Percentiles rank a stretch among this genome's conserved stretches.
Conservation (phyloP, 1,140 invertebrate species). For the Pogonomyrmex barbatus region DNA sequence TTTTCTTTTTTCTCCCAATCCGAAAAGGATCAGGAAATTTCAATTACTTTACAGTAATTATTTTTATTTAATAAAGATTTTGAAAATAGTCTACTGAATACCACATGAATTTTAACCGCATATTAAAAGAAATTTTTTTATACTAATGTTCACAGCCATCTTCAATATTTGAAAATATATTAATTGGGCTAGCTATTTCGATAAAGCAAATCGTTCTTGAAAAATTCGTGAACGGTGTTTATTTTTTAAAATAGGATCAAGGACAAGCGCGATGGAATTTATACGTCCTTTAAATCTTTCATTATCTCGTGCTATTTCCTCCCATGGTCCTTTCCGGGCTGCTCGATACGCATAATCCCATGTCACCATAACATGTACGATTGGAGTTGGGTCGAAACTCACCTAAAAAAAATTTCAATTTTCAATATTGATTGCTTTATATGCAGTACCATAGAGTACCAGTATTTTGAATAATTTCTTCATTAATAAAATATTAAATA, state of each 20-base stretch:
- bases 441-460: neutral
- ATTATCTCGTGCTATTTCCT: conserved; percentile 87
- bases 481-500: too few relatives aligned
- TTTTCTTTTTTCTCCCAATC: neutral
- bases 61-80: conserved; percentile 2
- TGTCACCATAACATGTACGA: conserved; percentile 87
- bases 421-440: neutral
- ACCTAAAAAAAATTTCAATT: conserved; percentile 86
- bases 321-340: conserved; percentile 89
- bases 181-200: conserved; percentile 39
- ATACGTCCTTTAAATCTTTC: conserved; percentile 87
- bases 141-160: conserved; percentile 63
- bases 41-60: neutral
- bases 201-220: conserved; percentile 84
- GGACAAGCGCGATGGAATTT: conserved; percentile 79
- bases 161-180: conserved; percentile 54
- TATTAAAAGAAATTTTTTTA: neutral
- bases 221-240: conserved; percentile 87
- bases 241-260: conserved; percentile 85
- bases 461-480: too few relatives aligned
- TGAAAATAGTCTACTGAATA: neutral
- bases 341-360: conserved; percentile 89
- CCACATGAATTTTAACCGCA: neutral
- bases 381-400: conserved; percentile 86
- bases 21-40: neutral